Conservation (phyloP, 2,888 invertebrate genomes). For the Mesochorus sp. region DNA sequence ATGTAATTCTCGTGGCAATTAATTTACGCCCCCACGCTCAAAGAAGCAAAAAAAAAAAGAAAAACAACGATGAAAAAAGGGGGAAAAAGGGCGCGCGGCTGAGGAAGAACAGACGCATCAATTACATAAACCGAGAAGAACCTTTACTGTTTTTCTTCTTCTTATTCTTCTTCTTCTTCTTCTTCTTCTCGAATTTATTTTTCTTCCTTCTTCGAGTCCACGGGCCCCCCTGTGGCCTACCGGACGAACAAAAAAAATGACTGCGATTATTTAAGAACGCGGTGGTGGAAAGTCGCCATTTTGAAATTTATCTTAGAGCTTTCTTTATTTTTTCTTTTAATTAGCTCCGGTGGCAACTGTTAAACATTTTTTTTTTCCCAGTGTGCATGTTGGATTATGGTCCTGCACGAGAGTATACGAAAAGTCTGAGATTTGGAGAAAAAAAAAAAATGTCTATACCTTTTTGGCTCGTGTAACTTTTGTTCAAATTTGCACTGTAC, state of each 20-base stretch:
- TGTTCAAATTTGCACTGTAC: no score
- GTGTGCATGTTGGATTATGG: no score
- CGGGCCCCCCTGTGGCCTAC: not conserved
- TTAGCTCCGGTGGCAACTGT: no score
- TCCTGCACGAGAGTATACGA: no score
- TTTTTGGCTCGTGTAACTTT: no score
- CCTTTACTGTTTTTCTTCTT: not conserved
- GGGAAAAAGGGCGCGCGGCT: not conserved
- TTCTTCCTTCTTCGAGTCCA: not conserved
- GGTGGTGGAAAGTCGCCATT: not conserved
- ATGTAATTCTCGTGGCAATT: slow-evolving; percentile 49
- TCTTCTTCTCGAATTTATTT: no score
- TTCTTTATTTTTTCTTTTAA: not conserved
- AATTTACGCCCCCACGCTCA: slow-evolving; percentile 35
- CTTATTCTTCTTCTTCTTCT: no score
- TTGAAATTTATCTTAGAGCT: not conserved
- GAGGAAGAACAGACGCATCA: slow-evolving; percentile 41
- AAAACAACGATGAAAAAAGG: not conserved
- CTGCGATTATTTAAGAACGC: not conserved
- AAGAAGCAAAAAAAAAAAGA: not conserved
- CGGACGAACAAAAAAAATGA: not conserved
- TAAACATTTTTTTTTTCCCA: no score
- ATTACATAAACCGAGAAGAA: slow-evolving; percentile 36
- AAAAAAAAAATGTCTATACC: no score
- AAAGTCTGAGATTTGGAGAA: no score